These are phyloP conservation scores for Momotus momota DNA, from an alignment of 2,797 vertebrate species.

Conservation along the genomic window DNA sequence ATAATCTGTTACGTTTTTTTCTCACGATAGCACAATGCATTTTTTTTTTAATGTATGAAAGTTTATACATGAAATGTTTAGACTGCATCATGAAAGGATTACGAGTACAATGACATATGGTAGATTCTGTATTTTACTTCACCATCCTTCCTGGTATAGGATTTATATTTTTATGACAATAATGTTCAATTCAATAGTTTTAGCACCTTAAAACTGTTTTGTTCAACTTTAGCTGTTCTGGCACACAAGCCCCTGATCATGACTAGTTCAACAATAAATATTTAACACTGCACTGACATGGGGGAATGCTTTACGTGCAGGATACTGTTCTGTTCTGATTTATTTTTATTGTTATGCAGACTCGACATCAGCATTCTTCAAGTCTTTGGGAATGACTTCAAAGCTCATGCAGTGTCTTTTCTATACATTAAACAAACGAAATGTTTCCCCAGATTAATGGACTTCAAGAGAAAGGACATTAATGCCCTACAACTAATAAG, in stretches of 20 bases:
- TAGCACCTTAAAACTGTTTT: slow-evolving; percentile 8
- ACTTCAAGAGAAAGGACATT: not conserved
- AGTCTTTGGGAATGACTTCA: not conserved
- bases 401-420: not conserved
- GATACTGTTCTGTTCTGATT: not conserved
- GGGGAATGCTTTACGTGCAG: not conserved
- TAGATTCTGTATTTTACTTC: not conserved
- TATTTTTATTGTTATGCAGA: not conserved
- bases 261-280: slow-evolving; percentile 7
- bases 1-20: not conserved
- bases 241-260: not conserved
- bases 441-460: not conserved
- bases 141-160: not conserved
- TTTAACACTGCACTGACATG: not conserved
- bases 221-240: slow-evolving; percentile 37
- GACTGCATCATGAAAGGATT: not conserved
- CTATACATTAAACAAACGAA: not conserved
- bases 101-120: not conserved
- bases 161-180: slow-evolving; percentile 7
- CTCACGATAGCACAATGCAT: not conserved
- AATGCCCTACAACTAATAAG: not conserved
- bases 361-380: not conserved
- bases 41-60: not conserved
- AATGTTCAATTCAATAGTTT: not conserved
- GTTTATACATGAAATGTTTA: not conserved